A percentile compares a stretch with the other conserved stretches of the same genome.
phyloP scores from a whole-genome alignment of 2,113 vertebrate genomes.

The Thalassarche chlororhynchos region DNA sequence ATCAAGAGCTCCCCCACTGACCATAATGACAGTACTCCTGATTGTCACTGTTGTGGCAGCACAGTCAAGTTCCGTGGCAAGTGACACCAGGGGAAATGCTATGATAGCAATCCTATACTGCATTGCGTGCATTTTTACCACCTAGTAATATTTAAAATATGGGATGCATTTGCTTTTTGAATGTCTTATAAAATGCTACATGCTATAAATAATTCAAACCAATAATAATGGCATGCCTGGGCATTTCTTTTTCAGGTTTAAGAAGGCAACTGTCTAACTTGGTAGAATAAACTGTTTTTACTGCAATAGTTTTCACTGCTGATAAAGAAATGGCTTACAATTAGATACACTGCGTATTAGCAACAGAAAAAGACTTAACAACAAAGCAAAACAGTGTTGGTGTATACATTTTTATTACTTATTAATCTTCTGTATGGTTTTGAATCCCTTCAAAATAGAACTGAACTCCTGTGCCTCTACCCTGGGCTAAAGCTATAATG shows the following conservation, averaged over 20 bases:
- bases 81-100: neutral
- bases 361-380: neutral
- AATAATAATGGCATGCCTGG: conserved; percentile 4
- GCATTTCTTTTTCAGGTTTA: conserved; percentile 1
- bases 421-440: neutral
- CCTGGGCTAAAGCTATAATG: neutral
- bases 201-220: conserved; percentile 47
- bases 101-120: neutral
- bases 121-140: neutral
- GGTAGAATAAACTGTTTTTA: neutral
- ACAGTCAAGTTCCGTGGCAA: neutral
- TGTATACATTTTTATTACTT: neutral
- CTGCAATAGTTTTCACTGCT: neutral
- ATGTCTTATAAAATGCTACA: conserved; percentile 26
- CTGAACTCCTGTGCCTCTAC: neutral
- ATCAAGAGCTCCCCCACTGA: conserved; percentile 31
- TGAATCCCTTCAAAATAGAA: neutral
- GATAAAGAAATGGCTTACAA: neutral
- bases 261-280: neutral
- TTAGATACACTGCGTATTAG: neutral
- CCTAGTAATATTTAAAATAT: conserved; percentile 30
- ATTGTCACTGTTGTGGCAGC: conserved; percentile 15
- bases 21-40: conserved; percentile 21
- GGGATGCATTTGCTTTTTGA: conserved; percentile 10
- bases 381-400: neutral